phyloP scores from a whole-genome alignment of 2,888 invertebrate genomes.

The Gasteruption jaculator region DNA sequence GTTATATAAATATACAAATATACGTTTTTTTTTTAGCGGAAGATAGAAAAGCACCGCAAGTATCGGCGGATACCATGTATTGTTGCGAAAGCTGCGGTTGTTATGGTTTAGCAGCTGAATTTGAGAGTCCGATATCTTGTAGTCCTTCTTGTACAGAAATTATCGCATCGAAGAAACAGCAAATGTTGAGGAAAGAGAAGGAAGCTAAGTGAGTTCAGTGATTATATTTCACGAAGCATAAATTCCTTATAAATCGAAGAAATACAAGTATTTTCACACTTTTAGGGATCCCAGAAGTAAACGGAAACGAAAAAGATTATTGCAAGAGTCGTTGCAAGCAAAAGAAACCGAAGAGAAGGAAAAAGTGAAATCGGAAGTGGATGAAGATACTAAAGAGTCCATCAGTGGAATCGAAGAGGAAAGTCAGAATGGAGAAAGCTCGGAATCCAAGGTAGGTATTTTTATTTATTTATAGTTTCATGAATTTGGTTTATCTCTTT shows the following conservation, averaged over 20 bases:
- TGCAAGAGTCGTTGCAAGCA: constrained; percentile 39
- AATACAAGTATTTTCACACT: background rate
- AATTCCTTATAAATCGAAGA: constrained; percentile 4
- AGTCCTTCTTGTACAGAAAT: constrained; percentile 65
- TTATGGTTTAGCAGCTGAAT: constrained; percentile 79
- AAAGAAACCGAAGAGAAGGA: constrained; percentile 35
- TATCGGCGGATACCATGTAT: constrained; percentile 67
- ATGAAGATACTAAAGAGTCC: constrained; percentile 46
- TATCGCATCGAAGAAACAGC: constrained; percentile 45
- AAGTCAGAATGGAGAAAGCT: constrained; percentile 27
- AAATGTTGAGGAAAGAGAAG: constrained; percentile 41
- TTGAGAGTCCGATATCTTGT: constrained; percentile 74
- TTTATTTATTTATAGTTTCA: constrained; percentile 3
- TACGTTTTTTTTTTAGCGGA: constrained; percentile 28
- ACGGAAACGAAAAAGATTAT: constrained; percentile 43
- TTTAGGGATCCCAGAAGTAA: constrained; percentile 41
- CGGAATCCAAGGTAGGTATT: constrained; percentile 40
- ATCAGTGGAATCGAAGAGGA: constrained; percentile 38
- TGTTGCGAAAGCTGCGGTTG: constrained; percentile 81
- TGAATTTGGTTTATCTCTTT: constrained; percentile 7
- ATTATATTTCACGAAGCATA: background rate
- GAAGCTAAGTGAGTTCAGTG: constrained; percentile 33
- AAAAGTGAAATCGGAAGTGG: constrained; percentile 40
- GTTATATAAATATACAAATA: background rate
- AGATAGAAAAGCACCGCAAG: constrained; percentile 48